Evolutionary conservation across 2,797 vertebrate species (phyloP).

Genomic region (Erethizon dorsatum): DNA sequence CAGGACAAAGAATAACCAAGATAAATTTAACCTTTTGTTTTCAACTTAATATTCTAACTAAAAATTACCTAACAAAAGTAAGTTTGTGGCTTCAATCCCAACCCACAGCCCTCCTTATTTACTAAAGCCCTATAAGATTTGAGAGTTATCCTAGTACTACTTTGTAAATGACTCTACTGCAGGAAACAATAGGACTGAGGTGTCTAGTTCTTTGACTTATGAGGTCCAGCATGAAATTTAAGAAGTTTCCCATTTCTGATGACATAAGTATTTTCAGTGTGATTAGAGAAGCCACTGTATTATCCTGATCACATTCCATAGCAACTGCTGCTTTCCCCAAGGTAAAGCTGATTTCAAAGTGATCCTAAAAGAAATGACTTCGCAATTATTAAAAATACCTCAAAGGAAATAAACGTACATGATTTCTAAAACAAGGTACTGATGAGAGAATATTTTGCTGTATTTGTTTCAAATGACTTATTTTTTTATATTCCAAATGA

Average conservation of each 20-base stretch:
- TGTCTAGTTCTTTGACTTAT: not conserved
- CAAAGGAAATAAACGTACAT: slow-evolving; percentile 68
- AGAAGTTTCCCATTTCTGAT: slow-evolving; percentile 15
- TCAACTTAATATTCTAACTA: slow-evolving; percentile 26
- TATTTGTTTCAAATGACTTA: slow-evolving; percentile 80
- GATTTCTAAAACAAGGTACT: slow-evolving; percentile 76
- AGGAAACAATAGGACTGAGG: not conserved
- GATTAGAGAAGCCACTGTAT: not conserved
- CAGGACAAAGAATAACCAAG: slow-evolving; percentile 7
- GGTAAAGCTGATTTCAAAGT: slow-evolving; percentile 30
- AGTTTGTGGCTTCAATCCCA: not conserved
- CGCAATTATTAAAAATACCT: slow-evolving; percentile 71
- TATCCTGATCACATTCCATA: not conserved
- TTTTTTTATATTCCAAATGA: slow-evolving; percentile 76
- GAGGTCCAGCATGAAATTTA: not conserved
- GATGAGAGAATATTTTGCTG: slow-evolving; percentile 58
- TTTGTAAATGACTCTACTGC: not conserved
- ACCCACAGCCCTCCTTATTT: not conserved
- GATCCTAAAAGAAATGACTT: slow-evolving; percentile 69
- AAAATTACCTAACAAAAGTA: slow-evolving; percentile 26
- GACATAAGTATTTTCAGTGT: not conserved
- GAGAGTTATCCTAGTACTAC: not conserved
- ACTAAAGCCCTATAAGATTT: not conserved
- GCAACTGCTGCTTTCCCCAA: not conserved
- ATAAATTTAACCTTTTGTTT: slow-evolving; percentile 5